Percentiles rank a stretch among this genome's conserved stretches.
Conservation (phyloP, 2,888 invertebrate species). For the Parnassius apollo region DNA sequence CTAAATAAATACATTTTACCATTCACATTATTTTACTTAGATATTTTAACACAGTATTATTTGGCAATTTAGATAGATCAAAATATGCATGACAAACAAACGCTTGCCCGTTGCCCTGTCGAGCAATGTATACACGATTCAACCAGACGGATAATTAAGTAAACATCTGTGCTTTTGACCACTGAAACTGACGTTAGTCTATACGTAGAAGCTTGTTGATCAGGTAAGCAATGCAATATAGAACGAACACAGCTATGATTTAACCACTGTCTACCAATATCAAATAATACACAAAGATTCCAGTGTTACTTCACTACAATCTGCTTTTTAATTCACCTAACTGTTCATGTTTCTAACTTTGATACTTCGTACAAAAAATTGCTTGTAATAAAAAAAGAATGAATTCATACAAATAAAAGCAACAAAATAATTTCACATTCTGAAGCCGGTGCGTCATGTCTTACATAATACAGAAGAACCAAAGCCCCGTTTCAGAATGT, state of each 20-base stretch:
- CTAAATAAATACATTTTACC: too few species aligned
- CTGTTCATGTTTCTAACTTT: too few species aligned
- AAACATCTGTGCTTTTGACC: constrained; percentile 14
- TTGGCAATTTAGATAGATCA: background rate
- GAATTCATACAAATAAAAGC: too few species aligned
- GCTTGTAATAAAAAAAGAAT: too few species aligned
- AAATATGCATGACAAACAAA: background rate
- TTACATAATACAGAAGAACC: too few species aligned
- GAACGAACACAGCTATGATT: constrained; percentile 5
- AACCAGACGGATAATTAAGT: constrained; percentile 1
- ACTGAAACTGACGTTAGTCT: background rate
- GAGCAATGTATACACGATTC: background rate
- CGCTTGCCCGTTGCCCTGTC: background rate
- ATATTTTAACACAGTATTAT: too few species aligned
- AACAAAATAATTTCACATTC: too few species aligned
- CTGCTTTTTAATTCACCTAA: too few species aligned
- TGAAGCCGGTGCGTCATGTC: too few species aligned
- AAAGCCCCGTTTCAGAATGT: too few species aligned
- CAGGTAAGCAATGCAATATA: constrained; percentile 13
- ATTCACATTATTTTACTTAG: too few species aligned
- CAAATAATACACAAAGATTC: constrained; percentile 1
- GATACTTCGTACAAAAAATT: too few species aligned
- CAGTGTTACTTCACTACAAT: constrained; percentile 5
- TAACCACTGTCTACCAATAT: background rate
- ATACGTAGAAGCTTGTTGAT: constrained; percentile 6